These are phyloP conservation scores for Macroglossus sobrinus DNA, from an alignment of 2,113 vertebrate genomes.

Conservation along the genomic window DNA sequence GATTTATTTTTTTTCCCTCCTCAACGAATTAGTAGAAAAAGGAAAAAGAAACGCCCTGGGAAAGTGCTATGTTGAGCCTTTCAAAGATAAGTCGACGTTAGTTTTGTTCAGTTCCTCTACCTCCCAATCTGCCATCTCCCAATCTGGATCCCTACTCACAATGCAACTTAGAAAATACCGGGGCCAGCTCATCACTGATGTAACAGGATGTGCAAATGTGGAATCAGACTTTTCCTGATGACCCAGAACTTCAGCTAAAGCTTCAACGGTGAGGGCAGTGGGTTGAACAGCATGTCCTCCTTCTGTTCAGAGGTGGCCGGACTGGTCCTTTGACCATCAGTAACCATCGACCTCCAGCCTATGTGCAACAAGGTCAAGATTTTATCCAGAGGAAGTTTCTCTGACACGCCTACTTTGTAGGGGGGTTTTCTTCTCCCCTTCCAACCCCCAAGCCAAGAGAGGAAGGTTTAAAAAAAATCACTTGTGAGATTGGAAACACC, in stretches of 20 bases:
- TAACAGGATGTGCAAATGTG: not conserved
- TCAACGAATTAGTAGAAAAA: not conserved
- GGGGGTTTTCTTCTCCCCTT: not conserved
- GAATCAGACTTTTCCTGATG: slow-evolving; percentile 25
- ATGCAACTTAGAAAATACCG: not conserved
- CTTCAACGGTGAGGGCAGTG: not conserved
- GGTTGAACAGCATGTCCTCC: not conserved
- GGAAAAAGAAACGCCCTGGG: not conserved
- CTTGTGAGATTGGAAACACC: not conserved
- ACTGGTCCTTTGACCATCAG: slow-evolving; percentile 19
- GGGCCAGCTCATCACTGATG: not conserved
- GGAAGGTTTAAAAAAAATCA: not conserved
- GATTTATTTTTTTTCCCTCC: too few relatives aligned
- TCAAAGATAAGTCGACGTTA: not conserved
- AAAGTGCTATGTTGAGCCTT: not conserved
- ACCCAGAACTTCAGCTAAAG: not conserved
- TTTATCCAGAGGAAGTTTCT: not conserved
- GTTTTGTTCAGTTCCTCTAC: not conserved
- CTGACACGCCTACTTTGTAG: not conserved
- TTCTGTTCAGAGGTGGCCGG: not conserved
- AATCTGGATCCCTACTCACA: not conserved
- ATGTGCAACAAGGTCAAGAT: not conserved
- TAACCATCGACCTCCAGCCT: not conserved
- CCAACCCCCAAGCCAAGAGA: not conserved
- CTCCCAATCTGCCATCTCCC: not conserved